These are phyloP conservation scores for Brachypteracias leptosomus DNA, from an alignment of 2,113 vertebrate genomes.

Conservation along the genomic window DNA sequence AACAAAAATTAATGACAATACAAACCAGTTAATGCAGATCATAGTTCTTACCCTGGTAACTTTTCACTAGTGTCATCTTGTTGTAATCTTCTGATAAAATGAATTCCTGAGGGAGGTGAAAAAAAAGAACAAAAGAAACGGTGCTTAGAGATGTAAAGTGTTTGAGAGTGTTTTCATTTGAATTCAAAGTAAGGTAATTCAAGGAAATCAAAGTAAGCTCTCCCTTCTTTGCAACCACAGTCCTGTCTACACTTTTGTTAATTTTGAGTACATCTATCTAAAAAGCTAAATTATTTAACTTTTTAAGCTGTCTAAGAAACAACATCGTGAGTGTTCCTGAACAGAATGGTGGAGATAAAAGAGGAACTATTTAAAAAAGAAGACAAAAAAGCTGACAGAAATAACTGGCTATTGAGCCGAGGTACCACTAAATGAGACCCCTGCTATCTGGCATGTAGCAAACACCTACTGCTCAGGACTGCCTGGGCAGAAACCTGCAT, in stretches of 20 bases:
- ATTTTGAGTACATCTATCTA: background rate
- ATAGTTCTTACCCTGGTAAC: conserved; percentile 87
- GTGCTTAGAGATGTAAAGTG: background rate
- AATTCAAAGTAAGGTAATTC: background rate
- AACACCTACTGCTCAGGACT: background rate
- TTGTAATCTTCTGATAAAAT: conserved; percentile 97
- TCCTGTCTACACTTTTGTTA: background rate
- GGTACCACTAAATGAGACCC: background rate
- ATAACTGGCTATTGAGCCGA: background rate
- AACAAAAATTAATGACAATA: background rate
- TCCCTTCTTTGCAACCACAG: background rate
- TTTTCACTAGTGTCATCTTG: conserved; percentile 90
- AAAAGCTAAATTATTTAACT: background rate
- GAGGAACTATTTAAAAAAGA: background rate
- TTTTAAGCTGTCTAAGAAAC: background rate
- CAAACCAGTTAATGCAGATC: background rate
- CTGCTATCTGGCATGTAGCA: background rate
- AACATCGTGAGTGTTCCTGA: background rate
- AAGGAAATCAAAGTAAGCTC: background rate
- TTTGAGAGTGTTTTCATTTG: background rate
- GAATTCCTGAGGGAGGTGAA: conserved; percentile 85
- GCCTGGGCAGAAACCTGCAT: background rate
- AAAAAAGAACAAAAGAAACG: conserved; percentile 44
- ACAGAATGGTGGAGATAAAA: background rate
- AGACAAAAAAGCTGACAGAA: background rate